phyloP scores from a whole-genome alignment of 2,888 invertebrate genomes.

The Cyclophora albipunctata region DNA sequence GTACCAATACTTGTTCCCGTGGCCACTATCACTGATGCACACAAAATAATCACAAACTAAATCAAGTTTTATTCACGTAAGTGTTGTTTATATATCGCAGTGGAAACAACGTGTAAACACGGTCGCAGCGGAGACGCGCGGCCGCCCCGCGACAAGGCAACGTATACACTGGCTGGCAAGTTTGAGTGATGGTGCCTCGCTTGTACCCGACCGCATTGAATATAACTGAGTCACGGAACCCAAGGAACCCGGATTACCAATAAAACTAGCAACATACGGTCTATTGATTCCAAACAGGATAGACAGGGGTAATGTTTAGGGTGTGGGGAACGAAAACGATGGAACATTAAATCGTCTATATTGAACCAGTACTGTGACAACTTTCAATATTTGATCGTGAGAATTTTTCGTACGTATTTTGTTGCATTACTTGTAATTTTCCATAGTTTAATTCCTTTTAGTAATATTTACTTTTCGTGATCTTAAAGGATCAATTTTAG shows the following conservation, averaged over 20 bases:
- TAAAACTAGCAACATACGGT: conserved; percentile 49
- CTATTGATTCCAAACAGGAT: conserved; percentile 48
- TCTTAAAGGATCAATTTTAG: no score
- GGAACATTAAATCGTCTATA: conserved; percentile 6
- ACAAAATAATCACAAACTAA: conserved; percentile 36
- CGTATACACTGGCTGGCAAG: conserved; percentile 44
- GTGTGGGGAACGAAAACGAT: conserved; percentile 24
- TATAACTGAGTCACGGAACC: conserved; percentile 61
- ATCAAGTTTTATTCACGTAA: conserved; percentile 46
- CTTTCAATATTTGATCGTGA: conserved; percentile 4
- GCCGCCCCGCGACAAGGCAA: conserved; percentile 43
- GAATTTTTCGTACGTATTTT: not conserved
- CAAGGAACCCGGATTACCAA: conserved; percentile 54
- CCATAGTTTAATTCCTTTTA: no score
- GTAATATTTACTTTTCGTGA: no score
- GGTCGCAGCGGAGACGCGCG: conserved; percentile 35
- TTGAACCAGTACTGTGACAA: conserved; percentile 2
- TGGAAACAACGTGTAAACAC: conserved; percentile 37
- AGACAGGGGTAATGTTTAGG: conserved; percentile 34
- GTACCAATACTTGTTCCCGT: conserved; percentile 42
- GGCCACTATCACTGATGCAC: conserved; percentile 36
- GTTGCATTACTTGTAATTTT: no score
- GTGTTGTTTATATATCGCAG: conserved; percentile 46
- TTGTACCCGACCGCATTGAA: conserved; percentile 49
- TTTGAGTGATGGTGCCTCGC: conserved; percentile 36